These are phyloP conservation scores for Glossophaga mutica DNA, from an alignment of 2,797 vertebrate species.

Conservation along the genomic window DNA sequence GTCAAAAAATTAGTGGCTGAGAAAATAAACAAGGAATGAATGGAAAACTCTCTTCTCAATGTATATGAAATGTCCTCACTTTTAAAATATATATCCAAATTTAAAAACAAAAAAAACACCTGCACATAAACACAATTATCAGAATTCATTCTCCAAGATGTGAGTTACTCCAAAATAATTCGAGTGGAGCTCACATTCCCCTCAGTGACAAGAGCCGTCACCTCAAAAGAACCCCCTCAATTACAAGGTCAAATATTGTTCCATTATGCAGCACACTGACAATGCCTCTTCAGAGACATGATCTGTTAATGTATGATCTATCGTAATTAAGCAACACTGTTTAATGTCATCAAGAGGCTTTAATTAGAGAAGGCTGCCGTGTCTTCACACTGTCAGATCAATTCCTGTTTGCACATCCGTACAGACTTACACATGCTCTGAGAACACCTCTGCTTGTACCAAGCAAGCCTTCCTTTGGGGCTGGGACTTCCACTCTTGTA, in stretches of 20 bases:
- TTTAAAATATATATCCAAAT: not conserved
- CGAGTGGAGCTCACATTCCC: not conserved
- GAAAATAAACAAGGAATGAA: not conserved
- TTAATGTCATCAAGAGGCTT: conserved; percentile 62
- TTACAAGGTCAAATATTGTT: conserved; percentile 35
- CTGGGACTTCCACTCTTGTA: not conserved
- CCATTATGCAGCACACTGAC: not conserved
- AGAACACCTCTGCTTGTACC: not conserved
- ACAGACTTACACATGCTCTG: not conserved
- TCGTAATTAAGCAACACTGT: conserved; percentile 60
- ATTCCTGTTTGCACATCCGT: not conserved
- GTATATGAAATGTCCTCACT: not conserved
- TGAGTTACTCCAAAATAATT: not conserved
- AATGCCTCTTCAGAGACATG: conserved; percentile 25
- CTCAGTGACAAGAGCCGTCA: not conserved
- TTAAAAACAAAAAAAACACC: not conserved
- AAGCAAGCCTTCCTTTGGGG: not conserved
- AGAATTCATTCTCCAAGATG: not conserved
- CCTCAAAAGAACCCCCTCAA: not conserved
- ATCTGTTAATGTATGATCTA: conserved; percentile 55
- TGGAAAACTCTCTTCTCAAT: not conserved
- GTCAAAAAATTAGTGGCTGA: not conserved
- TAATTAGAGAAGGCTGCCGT: conserved; percentile 51
- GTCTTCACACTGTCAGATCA: conserved; percentile 40
- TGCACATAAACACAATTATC: not conserved